These are phyloP conservation scores for Ridgeia piscesae DNA, from an alignment of 1,140 invertebrate genomes.

Conservation along the genomic window DNA sequence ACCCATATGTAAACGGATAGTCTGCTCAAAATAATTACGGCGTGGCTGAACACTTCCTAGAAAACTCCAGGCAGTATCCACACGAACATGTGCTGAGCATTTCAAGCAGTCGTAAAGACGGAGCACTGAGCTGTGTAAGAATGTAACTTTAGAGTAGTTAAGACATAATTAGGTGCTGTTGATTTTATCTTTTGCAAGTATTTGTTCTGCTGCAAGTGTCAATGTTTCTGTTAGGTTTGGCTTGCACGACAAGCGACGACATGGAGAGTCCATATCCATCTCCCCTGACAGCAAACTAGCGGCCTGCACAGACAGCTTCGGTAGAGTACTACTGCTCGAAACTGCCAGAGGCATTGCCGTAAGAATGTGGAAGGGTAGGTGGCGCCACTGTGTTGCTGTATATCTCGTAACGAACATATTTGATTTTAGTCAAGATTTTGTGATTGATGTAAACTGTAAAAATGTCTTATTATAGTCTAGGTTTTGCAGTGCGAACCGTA, in stretches of 20 bases:
- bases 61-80: too few relatives aligned
- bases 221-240: conserved; percentile 63
- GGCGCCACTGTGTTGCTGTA: not conserved
- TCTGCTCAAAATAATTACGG: too few relatives aligned
- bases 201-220: conserved; percentile 10
- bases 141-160: too few relatives aligned
- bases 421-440: too few relatives aligned
- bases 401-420: too few relatives aligned
- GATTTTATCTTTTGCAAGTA: not conserved
- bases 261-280: conserved; percentile 71
- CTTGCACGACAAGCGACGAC: conserved; percentile 78
- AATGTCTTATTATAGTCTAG: too few relatives aligned
- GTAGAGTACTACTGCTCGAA: conserved; percentile 83
- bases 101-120: not conserved
- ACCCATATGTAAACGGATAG: too few relatives aligned
- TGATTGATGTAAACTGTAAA: too few relatives aligned
- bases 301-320: conserved; percentile 81
- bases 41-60: too few relatives aligned
- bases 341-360: conserved; percentile 75
- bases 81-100: too few relatives aligned
- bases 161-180: too few relatives aligned
- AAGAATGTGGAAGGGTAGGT: conserved; percentile 83
- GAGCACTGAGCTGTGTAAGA: not conserved
- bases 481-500: too few relatives aligned
- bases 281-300: conserved; percentile 80